Evolutionary conservation across 2,113 vertebrate species (phyloP), one percentile per base, ranked within the genome.

Genomic region (Polypterus senegalus): DNA sequence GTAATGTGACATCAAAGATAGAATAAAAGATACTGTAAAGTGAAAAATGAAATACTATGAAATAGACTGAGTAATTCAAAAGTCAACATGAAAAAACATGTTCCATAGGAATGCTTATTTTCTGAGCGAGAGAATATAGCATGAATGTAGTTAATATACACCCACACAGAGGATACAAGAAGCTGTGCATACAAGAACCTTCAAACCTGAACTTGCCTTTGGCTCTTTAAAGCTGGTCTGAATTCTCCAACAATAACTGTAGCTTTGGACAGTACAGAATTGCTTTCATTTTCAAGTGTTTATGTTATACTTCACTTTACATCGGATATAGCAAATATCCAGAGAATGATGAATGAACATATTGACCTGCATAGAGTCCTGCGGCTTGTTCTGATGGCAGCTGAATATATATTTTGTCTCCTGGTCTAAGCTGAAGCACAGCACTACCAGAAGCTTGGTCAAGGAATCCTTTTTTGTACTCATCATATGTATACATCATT

Each of bases 381-480:
- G 94, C 83, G 0, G 94, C 96, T 82, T 98, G 92, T 71, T 97
- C 93, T 0, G 94, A 99, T 52, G 94, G 96, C 78, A 99, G 86
- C 68, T 97, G 91, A 59, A 99, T 63, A 55, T 96, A 88, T 62
- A 97, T 94, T 52, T 84, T 83, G 81, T 99, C 93, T 64, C 94
- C 92, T 0, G 75, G 81, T 69, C 80, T 79, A 55, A 99, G 79
- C 3, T 84, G 90, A 57, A 99, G 85, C 6, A 99, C 94, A 0
- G 94, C 92, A 0, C 96, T 98, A 57, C 96, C 96, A 0, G 96
- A 99, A 1, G 96, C 94, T 81, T 99, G 96, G 80, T 99, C 96
- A 73, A 96, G 81, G 74, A 86, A 93, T 66, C 94, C 91, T 73
- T 99, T 99, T 74, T 91, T 96, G 82, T 91, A 97, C 74, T 98